Conservation (phyloP, 2,113 vertebrate species). For the Planiliza haematocheilus region DNA sequence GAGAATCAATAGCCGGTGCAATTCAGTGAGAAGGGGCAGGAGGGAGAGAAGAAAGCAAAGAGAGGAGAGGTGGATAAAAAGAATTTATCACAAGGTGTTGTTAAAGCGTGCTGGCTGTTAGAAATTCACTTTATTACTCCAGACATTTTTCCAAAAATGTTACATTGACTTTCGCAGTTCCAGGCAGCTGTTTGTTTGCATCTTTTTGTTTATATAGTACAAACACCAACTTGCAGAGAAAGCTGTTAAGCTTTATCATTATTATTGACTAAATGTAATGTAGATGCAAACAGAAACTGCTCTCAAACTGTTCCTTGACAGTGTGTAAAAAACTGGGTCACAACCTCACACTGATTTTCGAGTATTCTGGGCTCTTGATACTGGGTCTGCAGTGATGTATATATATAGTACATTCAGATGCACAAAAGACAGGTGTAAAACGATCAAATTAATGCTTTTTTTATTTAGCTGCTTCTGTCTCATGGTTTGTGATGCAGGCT, state of each 20-base stretch:
- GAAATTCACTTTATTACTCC: neutral
- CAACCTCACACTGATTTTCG: too few species aligned
- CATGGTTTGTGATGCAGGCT: too few species aligned
- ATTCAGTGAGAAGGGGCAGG: slow-evolving; percentile 43
- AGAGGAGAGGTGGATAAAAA: slow-evolving; percentile 40
- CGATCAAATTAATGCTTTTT: too few species aligned
- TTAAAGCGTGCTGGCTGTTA: neutral
- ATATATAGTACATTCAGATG: too few species aligned
- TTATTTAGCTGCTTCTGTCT: too few species aligned
- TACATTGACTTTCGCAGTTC: neutral
- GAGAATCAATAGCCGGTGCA: slow-evolving; percentile 71
- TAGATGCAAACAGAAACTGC: neutral
- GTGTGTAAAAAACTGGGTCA: too few species aligned
- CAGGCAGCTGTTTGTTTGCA: neutral
- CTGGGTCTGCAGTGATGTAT: too few species aligned
- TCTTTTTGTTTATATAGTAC: neutral
- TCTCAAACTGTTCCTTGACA: neutral
- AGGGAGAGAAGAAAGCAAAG: slow-evolving; percentile 27
- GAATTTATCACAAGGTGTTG: slow-evolving; percentile 31
- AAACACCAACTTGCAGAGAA: neutral
- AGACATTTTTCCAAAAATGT: neutral
- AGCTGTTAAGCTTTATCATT: neutral
- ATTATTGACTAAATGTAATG: neutral
- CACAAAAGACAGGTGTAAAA: too few species aligned
- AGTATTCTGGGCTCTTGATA: too few species aligned